These are phyloP conservation scores for Drosophila prostipennis DNA, from an alignment of 2,888 invertebrate species.

Conservation along the genomic window DNA sequence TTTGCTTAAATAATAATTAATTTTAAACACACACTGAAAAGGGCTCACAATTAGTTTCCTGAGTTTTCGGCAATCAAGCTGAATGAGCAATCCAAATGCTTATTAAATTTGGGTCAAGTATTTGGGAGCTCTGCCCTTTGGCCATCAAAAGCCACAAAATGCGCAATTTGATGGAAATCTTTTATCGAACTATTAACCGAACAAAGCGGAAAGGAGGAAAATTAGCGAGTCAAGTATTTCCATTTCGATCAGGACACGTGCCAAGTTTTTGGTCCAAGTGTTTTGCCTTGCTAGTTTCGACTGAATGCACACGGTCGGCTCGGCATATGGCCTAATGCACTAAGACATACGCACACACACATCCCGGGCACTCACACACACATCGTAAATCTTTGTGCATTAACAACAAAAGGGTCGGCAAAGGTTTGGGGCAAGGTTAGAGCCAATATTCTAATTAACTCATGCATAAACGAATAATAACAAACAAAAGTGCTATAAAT, in stretches of 20 bases:
- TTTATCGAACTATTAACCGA: conserved; percentile 41
- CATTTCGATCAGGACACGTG: conserved; percentile 22
- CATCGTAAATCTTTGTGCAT: conserved; percentile 70
- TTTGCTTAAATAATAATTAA: background rate
- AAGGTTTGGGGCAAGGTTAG: conserved; percentile 61
- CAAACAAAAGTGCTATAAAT: conserved; percentile 80
- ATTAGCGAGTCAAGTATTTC: conserved; percentile 51
- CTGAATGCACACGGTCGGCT: conserved; percentile 36
- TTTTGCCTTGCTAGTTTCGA: conserved; percentile 38
- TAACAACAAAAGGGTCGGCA: conserved; percentile 46
- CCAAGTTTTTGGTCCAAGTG: conserved; percentile 25
- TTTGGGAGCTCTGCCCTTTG: background rate
- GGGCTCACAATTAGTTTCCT: conserved; percentile 5
- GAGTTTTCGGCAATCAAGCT: background rate
- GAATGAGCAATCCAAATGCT: conserved; percentile 15
- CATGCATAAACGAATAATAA: conserved; percentile 81
- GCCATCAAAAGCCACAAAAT: conserved; percentile 47
- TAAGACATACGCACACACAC: conserved; percentile 1
- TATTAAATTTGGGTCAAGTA: conserved; percentile 26
- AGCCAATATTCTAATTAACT: conserved; percentile 79
- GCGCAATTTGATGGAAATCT: conserved; percentile 58
- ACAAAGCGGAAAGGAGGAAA: conserved; percentile 60
- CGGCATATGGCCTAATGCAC: conserved; percentile 30
- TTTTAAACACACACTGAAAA: background rate
- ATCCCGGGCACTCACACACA: conserved; percentile 11